Percentiles rank a stretch among this genome's conserved stretches.
Evolutionary conservation across 2,797 vertebrate genomes (phyloP).

Genomic region (Chaenodraco wilsoni): DNA sequence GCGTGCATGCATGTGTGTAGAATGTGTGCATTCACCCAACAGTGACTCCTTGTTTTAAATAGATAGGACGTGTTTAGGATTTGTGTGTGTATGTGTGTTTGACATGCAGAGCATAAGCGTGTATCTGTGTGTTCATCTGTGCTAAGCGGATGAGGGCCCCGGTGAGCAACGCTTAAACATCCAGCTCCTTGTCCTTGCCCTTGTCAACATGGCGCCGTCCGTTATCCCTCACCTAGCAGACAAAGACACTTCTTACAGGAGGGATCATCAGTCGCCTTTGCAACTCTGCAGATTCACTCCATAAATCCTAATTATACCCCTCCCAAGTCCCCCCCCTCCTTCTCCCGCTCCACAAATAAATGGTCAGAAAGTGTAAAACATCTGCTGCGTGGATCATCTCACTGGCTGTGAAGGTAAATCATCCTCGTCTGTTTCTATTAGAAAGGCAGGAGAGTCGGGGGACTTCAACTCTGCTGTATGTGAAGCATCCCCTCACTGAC

Average conservation of each 20-base stretch:
- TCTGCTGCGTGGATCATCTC: slow-evolving; percentile 97
- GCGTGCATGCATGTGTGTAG: background rate
- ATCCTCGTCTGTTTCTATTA: slow-evolving; percentile 81
- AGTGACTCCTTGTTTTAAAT: slow-evolving; percentile 22
- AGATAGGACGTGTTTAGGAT: slow-evolving; percentile 22
- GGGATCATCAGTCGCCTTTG: slow-evolving; percentile 95
- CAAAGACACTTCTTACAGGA: slow-evolving; percentile 88
- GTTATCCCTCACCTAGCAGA: slow-evolving; percentile 93
- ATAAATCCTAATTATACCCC: slow-evolving; percentile 98
- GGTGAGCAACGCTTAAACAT: slow-evolving; percentile 79
- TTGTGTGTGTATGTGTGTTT: slow-evolving; percentile 27
- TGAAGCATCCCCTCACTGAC: slow-evolving; percentile 63
- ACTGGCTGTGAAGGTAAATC: slow-evolving; percentile 93
- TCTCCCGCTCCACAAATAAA: slow-evolving; percentile 90
- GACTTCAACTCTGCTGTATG: slow-evolving; percentile 64
- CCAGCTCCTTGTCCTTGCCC: slow-evolving; percentile 89
- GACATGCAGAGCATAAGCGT: slow-evolving; percentile 16
- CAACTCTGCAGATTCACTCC: slow-evolving; percentile 98
- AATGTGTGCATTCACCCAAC: slow-evolving; percentile 28
- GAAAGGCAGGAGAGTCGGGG: slow-evolving; percentile 65
- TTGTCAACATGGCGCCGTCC: slow-evolving; percentile 91
- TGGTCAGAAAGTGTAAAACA: slow-evolving; percentile 99
- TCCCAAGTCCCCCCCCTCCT: slow-evolving; percentile 45
- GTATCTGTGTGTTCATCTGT: slow-evolving; percentile 65
- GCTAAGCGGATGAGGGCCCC: slow-evolving; percentile 71